These are phyloP conservation scores for Panthera leo DNA, from an alignment of 2,113 vertebrate species.

Conservation along the genomic window DNA sequence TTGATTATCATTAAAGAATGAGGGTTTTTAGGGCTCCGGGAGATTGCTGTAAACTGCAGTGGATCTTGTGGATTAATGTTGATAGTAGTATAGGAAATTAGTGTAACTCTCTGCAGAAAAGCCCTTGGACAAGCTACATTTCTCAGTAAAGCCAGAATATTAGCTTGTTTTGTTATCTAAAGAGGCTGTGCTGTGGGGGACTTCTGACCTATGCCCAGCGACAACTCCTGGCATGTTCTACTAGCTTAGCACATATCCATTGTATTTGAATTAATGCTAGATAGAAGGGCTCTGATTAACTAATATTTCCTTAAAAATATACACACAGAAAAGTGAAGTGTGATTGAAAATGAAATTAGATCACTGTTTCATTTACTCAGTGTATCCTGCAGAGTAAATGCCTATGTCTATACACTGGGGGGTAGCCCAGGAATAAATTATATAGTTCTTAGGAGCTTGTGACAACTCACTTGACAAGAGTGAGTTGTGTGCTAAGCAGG, in stretches of 20 bases:
- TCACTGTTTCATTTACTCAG: neutral
- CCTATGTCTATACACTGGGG: neutral
- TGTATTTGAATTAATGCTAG: neutral
- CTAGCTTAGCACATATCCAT: neutral
- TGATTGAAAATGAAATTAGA: slow-evolving; percentile 27
- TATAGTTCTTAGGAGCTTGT: slow-evolving; percentile 3
- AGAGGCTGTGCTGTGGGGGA: neutral
- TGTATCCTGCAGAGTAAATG: neutral
- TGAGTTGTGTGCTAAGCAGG: slow-evolving; percentile 32
- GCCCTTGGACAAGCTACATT: neutral
- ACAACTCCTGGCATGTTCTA: neutral
- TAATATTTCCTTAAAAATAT: neutral
- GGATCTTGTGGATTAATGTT: neutral
- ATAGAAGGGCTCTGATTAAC: neutral
- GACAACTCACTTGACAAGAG: slow-evolving; percentile 17
- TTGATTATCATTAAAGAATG: neutral
- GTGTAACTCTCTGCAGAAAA: neutral
- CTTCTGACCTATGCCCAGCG: neutral
- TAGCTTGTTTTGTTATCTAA: neutral
- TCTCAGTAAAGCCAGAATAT: neutral
- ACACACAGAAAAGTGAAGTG: slow-evolving; percentile 13
- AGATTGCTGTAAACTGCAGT: neutral
- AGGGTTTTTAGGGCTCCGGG: neutral
- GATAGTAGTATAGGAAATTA: neutral
- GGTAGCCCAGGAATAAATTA: neutral